These are phyloP conservation scores for Odontothrips loti DNA, from an alignment of 2,888 invertebrate genomes.

Conservation along the genomic window DNA sequence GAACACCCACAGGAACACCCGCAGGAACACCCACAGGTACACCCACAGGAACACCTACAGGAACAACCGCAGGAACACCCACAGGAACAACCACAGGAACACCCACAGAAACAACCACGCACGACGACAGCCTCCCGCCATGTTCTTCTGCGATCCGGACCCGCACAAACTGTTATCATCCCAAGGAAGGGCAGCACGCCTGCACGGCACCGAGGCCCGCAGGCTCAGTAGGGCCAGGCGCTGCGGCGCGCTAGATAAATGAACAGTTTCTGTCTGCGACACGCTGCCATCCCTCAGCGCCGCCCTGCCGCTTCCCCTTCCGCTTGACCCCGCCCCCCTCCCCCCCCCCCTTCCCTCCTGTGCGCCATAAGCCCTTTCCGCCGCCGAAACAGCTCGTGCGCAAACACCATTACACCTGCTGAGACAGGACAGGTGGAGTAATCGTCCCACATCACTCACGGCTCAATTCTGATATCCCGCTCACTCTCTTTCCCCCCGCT, in stretches of 20 bases:
- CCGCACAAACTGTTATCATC: neutral
- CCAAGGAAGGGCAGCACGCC: too few species aligned
- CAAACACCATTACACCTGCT: slow-evolving; percentile 6
- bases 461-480: neutral
- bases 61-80: too few species aligned
- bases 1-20: too few species aligned
- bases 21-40: too few species aligned
- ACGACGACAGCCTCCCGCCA: too few species aligned
- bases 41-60: too few species aligned
- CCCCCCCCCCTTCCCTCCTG: neutral
- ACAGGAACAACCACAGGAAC: too few species aligned
- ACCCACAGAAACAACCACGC: too few species aligned
- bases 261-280: slow-evolving; percentile 13
- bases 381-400: neutral
- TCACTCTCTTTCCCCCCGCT: neutral
- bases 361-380: neutral
- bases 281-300: neutral
- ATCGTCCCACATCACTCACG: too few species aligned
- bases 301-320: neutral
- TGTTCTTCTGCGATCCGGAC: neutral
- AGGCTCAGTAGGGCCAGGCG: neutral
- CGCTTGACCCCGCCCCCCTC: neutral
- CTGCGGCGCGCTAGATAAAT: neutral
- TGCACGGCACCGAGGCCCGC: too few species aligned
- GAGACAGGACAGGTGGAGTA: too few species aligned